Evolutionary conservation across 2,113 vertebrate species (phyloP).

Genomic region (Daubentonia madagascariensis): DNA sequence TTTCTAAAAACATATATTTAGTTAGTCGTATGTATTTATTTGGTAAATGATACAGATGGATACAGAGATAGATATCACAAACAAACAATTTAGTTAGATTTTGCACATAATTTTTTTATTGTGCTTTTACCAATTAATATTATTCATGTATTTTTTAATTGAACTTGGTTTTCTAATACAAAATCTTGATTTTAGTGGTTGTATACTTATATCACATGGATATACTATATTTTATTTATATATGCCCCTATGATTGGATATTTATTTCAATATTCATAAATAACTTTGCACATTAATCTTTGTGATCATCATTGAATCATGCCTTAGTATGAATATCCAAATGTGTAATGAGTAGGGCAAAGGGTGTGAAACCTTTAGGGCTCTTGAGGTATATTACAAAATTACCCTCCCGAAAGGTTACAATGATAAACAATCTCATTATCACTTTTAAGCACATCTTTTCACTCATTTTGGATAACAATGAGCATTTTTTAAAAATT

Average conservation of each 20-base stretch:
- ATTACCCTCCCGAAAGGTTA: not conserved
- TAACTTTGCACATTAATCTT: not conserved
- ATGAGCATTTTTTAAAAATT: not conserved
- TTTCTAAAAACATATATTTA: not conserved
- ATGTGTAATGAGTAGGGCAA: not conserved
- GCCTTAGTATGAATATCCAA: not conserved
- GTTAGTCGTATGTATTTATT: not conserved
- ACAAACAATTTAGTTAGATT: not conserved
- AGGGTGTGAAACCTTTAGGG: not conserved
- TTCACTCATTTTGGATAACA: not conserved
- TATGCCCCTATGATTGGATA: not conserved
- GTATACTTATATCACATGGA: not conserved
- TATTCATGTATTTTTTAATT: not conserved
- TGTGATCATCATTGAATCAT: not conserved
- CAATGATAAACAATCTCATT: slow-evolving; percentile 17
- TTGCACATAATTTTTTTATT: not conserved
- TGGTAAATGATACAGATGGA: not conserved
- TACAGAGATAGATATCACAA: not conserved
- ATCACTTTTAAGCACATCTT: not conserved
- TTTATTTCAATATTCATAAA: slow-evolving; percentile 4
- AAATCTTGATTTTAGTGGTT: not conserved
- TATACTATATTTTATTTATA: not conserved
- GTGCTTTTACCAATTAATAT: not conserved
- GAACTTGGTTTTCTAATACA: not conserved
- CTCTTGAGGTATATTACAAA: not conserved